Percentiles rank a stretch among this genome's conserved stretches.
These are phyloP conservation scores for Heliopora coerulea DNA, from an alignment of 92 coral and sea anemone genomes.

Conservation along the genomic window DNA sequence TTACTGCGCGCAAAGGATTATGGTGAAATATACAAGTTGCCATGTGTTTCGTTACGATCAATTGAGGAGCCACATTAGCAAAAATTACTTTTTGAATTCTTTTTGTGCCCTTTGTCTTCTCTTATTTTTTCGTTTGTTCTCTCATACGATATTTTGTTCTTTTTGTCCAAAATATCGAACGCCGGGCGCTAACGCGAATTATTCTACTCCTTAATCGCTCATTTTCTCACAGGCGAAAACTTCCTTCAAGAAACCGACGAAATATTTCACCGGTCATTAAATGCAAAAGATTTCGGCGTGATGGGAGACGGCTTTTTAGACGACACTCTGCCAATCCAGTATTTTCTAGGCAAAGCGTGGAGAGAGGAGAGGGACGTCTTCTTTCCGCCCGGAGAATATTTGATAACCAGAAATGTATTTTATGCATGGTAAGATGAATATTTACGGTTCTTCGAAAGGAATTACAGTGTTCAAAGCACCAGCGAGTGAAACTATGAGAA, in stretches of 20 bases:
- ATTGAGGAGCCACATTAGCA: too few species aligned
- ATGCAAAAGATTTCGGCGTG: slow-evolving; percentile 34
- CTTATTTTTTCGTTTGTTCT: too few species aligned
- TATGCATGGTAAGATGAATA: slow-evolving; percentile 23
- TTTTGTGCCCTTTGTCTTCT: too few species aligned
- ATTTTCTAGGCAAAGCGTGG: slow-evolving; percentile 29
- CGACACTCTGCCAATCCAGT: slow-evolving; percentile 48
- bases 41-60: too few species aligned
- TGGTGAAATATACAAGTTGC: too few species aligned
- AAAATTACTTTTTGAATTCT: too few species aligned
- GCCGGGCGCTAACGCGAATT: too few species aligned
- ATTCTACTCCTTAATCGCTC: too few species aligned
- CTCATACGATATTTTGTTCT: too few species aligned
- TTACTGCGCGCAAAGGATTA: too few species aligned
- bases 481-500: background rate
- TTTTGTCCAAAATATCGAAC: too few species aligned
- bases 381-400: slow-evolving; percentile 61
- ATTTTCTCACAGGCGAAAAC: background rate
- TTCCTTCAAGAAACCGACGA: background rate
- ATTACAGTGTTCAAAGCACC: slow-evolving; percentile 48
- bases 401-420: slow-evolving; percentile 30
- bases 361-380: slow-evolving; percentile 29
- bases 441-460: slow-evolving; percentile 46
- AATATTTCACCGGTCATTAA: background rate
- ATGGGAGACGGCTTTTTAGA: slow-evolving; percentile 53